A percentile compares a stretch with the other conserved stretches of the same genome.
Conservation (phyloP, 1,140 invertebrate species). For the Aphelinus atriplicis region DNA sequence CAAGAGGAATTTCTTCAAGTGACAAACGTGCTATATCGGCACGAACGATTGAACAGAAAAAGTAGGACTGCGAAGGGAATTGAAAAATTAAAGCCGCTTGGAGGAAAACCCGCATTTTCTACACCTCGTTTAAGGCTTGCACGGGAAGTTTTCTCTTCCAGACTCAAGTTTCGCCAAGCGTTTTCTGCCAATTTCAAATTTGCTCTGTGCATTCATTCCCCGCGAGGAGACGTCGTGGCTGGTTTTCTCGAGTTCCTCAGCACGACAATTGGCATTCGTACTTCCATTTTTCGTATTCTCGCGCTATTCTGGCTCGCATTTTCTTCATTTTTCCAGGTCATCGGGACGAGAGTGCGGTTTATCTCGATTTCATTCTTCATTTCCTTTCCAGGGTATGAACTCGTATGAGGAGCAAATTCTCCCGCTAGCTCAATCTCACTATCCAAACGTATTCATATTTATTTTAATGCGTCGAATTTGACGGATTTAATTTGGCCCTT, state of each 20-base stretch:
- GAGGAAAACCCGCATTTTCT: background rate
- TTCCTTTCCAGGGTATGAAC: too few relatives aligned
- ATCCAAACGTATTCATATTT: too few relatives aligned
- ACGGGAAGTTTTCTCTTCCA: background rate
- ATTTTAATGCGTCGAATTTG: too few relatives aligned
- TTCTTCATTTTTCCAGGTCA: background rate
- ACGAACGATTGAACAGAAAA: background rate
- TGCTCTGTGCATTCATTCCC: background rate
- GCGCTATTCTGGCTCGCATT: background rate
- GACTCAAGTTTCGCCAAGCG: background rate
- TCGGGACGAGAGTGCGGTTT: too few relatives aligned
- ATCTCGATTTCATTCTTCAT: too few relatives aligned
- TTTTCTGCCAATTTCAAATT: slow-evolving; percentile 8
- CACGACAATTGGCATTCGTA: slow-evolving; percentile 3
- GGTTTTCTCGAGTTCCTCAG: slow-evolving; percentile 13
- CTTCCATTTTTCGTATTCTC: background rate
- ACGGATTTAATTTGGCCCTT: too few relatives aligned
- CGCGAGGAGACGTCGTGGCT: background rate
- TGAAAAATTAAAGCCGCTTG: background rate
- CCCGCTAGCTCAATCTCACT: too few relatives aligned
- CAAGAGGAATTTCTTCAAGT: too few relatives aligned
- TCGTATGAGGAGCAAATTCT: too few relatives aligned
- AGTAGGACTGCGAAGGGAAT: background rate
- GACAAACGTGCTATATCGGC: background rate
- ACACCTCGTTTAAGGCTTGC: background rate